Evolutionary conservation across 2,113 vertebrate species (phyloP).

Genomic region (Gambusia affinis): DNA sequence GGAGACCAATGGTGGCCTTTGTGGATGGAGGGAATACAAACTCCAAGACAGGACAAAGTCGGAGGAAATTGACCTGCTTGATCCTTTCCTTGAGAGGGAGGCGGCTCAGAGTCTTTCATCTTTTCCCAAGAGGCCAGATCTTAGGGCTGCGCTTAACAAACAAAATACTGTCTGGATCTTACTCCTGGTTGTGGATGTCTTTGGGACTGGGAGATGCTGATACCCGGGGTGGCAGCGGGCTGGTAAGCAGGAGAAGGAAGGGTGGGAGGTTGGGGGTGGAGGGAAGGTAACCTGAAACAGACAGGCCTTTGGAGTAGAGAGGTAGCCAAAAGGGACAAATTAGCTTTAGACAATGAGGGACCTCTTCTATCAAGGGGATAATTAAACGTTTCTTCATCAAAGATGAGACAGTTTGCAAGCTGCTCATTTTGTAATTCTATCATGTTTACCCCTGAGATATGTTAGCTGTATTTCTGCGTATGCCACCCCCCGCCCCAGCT

Average conservation of each 20-base stretch:
- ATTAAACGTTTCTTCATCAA: conserved; percentile 95
- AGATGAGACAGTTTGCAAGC: conserved; percentile 92
- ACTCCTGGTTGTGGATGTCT: conserved; percentile 65
- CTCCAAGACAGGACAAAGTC: conserved; percentile 79
- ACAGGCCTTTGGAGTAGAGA: conserved; percentile 79
- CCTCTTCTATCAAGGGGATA: conserved; percentile 89
- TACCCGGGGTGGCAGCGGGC: conserved; percentile 70
- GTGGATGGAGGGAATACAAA: conserved; percentile 79
- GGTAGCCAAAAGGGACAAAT: conserved; percentile 88
- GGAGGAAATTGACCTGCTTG: conserved; percentile 84
- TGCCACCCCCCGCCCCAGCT: conserved; percentile 56
- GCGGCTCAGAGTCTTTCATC: conserved; percentile 78
- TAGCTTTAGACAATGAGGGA: conserved; percentile 88
- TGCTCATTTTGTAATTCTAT: conserved; percentile 92
- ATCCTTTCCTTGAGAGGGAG: conserved; percentile 77
- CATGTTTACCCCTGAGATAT: conserved; percentile 82
- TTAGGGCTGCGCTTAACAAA: conserved; percentile 83
- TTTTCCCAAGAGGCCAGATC: conserved; percentile 75
- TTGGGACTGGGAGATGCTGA: conserved; percentile 65
- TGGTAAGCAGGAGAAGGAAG: conserved; percentile 63
- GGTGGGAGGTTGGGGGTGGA: conserved; percentile 56
- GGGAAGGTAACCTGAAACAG: conserved; percentile 78
- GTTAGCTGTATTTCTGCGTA: conserved; percentile 70
- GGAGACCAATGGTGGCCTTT: conserved; percentile 79
- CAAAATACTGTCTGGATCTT: conserved; percentile 78